Base-by-base conservation (phyloP, 2,888 invertebrate genomes). In the Coecobrya sp. region DNA sequence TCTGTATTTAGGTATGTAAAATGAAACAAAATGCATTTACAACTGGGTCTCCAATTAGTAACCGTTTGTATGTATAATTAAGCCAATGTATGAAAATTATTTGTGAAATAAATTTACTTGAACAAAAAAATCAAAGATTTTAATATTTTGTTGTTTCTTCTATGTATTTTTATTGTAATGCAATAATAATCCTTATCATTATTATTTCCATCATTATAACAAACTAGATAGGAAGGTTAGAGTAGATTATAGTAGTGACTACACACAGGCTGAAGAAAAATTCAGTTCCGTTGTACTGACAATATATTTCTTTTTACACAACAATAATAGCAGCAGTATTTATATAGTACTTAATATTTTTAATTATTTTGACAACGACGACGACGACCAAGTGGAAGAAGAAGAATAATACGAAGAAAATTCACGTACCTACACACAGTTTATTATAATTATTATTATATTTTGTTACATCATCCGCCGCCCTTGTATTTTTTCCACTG, bases 161-260 rank as follows among this genome's bases (percentile, higher is more conserved):
- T 19, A 59, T n/a, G 7, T 36, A 2, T 22, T 30, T 68, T 30
- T 30, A 30, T 68, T 68, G 27, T 68, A 68, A 30, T 30, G 68
- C 19, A 68, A 36, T 68, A 65, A 68, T 68, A 68, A 68, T 68
- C 16, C 11, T 22, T 22, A 30, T 68, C 2, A 19, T 68, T 62
- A 62, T 30, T 27, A 68, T 68, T 68, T 68, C 30, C 68, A 68
- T 68, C 68, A 30, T n/a, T 25, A 30, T 68, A 68, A 68, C 68
- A 68, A 68, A 68, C 68, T 68, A 68, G 68, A 68, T 68, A 68
- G 68, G 68, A 68, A 68, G 68, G 68, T 68, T 68, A 36, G 68
- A 68, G 68, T 68, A 68, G 25, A 25, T 19, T 25, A 11, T 62
- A 62, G 19, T 59, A 68, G 68, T 68, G 68, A 68, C 68, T 68